Evolutionary conservation across 2,888 invertebrate genomes (phyloP), one percentile per base, ranked within the genome.

Genomic region (Sphecodes monilicornis): DNA sequence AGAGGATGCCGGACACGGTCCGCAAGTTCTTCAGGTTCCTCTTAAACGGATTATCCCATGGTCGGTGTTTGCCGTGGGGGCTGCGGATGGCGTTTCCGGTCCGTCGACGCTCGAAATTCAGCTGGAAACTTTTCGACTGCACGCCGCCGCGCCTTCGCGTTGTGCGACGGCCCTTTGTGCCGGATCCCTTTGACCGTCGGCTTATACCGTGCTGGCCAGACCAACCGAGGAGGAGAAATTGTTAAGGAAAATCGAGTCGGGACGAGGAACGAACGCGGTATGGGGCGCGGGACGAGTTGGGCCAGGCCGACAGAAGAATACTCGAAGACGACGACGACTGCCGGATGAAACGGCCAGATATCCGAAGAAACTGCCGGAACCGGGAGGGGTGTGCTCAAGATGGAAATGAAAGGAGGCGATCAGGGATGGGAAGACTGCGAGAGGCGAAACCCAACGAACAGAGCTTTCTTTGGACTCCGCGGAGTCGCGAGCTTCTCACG

Each of bases 171-270:
- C n/a, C 43, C 78, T 88, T 80, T 84, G 72, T 77, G 46, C 26
- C 16, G 11, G 46, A 46, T 78, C 43, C 84, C 82, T 88, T 88
- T 84, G 80, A 88, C 46, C 77, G 68, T 39, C 54, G 66, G 41
- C 78, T 60, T 71, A 57, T 73, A 80, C 87, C 74, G 76, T 39
- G 46, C 50, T 60, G 54, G 46, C 54, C 71, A 76, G 26, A 46
- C 50, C 50, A 50, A 50, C 50, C 50, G 32, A 54, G 26, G 64
- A 50, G 82, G 66, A 32, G 75, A 69, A 85, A 87, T 81, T 78
- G 73, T 80, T 82, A 70, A 72, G 57, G 26, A n/a, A 75, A 43
- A 78, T 74, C 71, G 36, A 54, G 68, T 36, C 36, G 26, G 18
- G 43, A 36, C 29, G 54, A 60, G 43, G 26, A 22, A 43, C 60